Percentiles rank a stretch among this genome's conserved stretches.
Evolutionary conservation across 1,140 invertebrate species (phyloP).

Genomic region (Sarcophaga bullata): DNA sequence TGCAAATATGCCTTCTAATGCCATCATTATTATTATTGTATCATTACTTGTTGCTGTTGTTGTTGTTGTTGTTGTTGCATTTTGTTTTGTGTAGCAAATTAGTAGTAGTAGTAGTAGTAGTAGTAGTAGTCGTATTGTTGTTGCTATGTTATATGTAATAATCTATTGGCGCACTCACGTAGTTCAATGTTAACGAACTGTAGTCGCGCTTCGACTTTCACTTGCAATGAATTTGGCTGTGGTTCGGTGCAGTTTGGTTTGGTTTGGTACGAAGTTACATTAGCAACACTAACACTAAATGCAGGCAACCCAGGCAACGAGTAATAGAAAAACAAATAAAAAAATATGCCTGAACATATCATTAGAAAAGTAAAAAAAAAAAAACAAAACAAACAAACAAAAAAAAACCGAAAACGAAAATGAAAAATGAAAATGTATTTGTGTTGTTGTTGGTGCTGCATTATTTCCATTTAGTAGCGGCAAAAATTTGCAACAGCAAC

Average conservation of each 20-base stretch:
- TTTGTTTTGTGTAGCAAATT: slow-evolving; percentile 21
- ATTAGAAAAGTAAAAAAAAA: slow-evolving; percentile 4
- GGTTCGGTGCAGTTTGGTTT: slow-evolving; percentile 42
- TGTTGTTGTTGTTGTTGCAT: slow-evolving; percentile 44
- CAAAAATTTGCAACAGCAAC: too few species aligned
- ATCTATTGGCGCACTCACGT: slow-evolving; percentile 48
- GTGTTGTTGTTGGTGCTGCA: not conserved
- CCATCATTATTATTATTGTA: slow-evolving; percentile 5
- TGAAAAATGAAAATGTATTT: slow-evolving; percentile 1
- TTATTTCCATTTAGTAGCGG: not conserved
- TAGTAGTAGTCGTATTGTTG: slow-evolving; percentile 19
- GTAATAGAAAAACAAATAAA: slow-evolving; percentile 30
- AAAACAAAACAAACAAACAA: slow-evolving; percentile 5
- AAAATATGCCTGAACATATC: slow-evolving; percentile 3
- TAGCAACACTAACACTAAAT: not conserved
- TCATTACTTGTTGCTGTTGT: slow-evolving; percentile 44
- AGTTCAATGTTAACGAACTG: slow-evolving; percentile 66
- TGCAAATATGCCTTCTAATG: slow-evolving; percentile 20
- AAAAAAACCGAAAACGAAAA: not conserved
- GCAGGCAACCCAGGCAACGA: not conserved
- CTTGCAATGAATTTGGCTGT: slow-evolving; percentile 48
- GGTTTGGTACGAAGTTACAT: not conserved
- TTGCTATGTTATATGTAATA: slow-evolving; percentile 26
- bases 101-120: not conserved
- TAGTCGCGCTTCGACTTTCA: slow-evolving; percentile 47